These are phyloP conservation scores for Rosalia funebris DNA, from an alignment of 2,888 invertebrate species.

Conservation along the genomic window DNA sequence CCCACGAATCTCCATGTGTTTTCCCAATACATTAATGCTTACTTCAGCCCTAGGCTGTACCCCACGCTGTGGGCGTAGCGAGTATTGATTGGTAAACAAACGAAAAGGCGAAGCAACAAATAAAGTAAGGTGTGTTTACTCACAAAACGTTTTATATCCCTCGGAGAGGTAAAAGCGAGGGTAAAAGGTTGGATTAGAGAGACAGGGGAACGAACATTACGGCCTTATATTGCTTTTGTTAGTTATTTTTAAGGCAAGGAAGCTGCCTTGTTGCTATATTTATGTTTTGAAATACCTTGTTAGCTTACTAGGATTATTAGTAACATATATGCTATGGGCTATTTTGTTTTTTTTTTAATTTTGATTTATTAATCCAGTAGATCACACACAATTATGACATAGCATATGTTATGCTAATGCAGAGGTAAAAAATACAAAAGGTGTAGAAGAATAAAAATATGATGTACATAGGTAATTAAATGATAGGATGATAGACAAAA, in stretches of 20 bases:
- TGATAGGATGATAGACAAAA: too few species aligned
- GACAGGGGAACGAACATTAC: too few species aligned
- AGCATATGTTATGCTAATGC: too few species aligned
- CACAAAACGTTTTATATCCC: background rate
- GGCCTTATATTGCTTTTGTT: too few species aligned
- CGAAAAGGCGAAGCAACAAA: conserved; percentile 2
- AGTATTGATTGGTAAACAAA: conserved; percentile 19
- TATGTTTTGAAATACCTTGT: background rate
- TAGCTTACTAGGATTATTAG: background rate
- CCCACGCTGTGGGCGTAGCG: background rate
- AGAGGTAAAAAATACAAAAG: too few species aligned
- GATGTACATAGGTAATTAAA: too few species aligned
- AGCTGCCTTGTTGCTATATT: background rate
- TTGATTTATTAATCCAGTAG: too few species aligned
- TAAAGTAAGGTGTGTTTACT: conserved; percentile 12
- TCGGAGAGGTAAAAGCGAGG: background rate
- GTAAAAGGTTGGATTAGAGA: background rate
- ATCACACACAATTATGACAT: too few species aligned
- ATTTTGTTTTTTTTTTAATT: too few species aligned
- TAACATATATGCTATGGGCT: background rate
- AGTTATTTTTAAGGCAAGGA: background rate
- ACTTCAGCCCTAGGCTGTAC: conserved; percentile 4
- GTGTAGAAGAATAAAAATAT: too few species aligned
- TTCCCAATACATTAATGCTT: conserved; percentile 1
- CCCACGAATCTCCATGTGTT: background rate